Evolutionary conservation across 2,888 invertebrate species (phyloP).

Genomic region (Salticus scenicus): DNA sequence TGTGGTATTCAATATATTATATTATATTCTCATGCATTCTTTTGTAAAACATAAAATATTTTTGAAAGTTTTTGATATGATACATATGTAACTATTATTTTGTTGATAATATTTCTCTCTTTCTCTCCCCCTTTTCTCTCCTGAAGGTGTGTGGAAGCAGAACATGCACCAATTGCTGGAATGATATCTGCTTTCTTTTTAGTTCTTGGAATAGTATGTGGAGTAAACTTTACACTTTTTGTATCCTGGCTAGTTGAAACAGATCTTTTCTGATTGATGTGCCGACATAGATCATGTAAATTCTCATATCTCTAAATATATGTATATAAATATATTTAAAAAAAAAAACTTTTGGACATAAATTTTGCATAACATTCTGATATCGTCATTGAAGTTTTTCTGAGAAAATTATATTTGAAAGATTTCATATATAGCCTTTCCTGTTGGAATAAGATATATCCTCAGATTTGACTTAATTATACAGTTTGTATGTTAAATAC

Average conservation of each 20-base stretch:
- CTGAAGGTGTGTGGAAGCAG: conserved; percentile 88
- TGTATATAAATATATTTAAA: no score
- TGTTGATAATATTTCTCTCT: no score
- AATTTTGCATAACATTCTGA: conserved; percentile 15
- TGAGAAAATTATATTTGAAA: conserved; percentile 12
- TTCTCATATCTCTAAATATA: no score
- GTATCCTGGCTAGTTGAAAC: conserved; percentile 81
- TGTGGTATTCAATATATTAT: no score
- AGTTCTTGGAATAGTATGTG: conserved; percentile 89
- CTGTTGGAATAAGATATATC: conserved; percentile 34
- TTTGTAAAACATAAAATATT: no score
- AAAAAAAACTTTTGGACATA: no score
- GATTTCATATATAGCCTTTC: conserved; percentile 10
- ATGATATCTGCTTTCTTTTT: conserved; percentile 97
- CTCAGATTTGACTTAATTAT: conserved; percentile 41
- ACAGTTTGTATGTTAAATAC: conserved; percentile 33
- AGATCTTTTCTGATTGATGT: conserved; percentile 48
- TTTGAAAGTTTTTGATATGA: no score
- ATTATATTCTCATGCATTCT: no score
- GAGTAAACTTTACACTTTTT: conserved; percentile 85
- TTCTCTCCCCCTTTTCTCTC: no score
- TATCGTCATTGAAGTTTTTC: conserved; percentile 27
- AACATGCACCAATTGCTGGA: conserved; percentile 89
- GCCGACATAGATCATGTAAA: background rate
- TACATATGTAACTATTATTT: no score